phyloP scores from a whole-genome alignment of 2,888 invertebrate species.

The Octonoba sinensis region DNA sequence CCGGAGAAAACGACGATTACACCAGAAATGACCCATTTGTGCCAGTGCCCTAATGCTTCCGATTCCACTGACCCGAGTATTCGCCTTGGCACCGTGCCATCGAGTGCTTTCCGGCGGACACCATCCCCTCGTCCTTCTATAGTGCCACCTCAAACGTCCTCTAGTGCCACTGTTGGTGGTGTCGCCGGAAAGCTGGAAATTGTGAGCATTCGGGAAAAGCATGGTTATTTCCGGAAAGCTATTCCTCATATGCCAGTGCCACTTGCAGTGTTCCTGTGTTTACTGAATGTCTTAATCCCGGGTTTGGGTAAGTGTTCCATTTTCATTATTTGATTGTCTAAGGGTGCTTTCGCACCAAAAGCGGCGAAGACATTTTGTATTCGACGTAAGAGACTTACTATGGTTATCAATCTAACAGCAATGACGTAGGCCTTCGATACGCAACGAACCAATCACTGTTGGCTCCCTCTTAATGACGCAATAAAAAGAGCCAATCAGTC shows the following conservation, averaged over 20 bases:
- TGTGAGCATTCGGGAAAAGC: constrained; percentile 61
- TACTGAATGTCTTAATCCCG: constrained; percentile 69
- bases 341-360: too few species aligned
- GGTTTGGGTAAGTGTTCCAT: constrained; percentile 68
- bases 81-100: constrained; percentile 46
- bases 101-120: constrained; percentile 46
- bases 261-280: constrained; percentile 70
- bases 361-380: too few species aligned
- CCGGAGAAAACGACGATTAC: constrained; percentile 20
- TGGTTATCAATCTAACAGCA: too few species aligned
- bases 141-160: not conserved
- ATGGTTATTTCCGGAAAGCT: constrained; percentile 70
- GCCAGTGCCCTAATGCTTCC: constrained; percentile 44
- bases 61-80: constrained; percentile 50
- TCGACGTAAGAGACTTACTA: too few species aligned
- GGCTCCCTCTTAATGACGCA: too few species aligned
- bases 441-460: too few species aligned
- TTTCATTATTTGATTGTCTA: too few species aligned
- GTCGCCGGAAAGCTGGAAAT: constrained; percentile 32
- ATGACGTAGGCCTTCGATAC: too few species aligned
- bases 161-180: not conserved
- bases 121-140: constrained; percentile 33
- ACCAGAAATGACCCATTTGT: constrained; percentile 7
- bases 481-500: too few species aligned
- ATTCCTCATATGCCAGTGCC: constrained; percentile 73